Evolutionary conservation across 2,888 invertebrate species (phyloP).

Genomic region (Lepidocyrtinus sp.): DNA sequence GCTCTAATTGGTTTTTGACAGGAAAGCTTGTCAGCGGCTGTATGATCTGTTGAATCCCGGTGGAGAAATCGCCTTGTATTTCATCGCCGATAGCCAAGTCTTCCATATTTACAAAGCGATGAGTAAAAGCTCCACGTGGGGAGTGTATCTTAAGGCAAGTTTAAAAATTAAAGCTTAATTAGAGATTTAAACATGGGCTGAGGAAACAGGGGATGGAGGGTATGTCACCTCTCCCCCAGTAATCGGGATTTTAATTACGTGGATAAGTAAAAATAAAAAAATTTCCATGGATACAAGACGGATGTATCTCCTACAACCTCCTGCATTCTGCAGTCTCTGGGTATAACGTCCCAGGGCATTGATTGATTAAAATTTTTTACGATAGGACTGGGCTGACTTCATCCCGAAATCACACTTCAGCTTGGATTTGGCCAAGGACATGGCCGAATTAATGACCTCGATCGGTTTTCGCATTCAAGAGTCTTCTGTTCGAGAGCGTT

Average conservation of each 20-base stretch:
- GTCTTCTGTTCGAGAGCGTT: conserved; percentile 56
- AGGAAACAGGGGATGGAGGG: too few species aligned
- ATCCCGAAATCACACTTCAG: conserved; percentile 69
- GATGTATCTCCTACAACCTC: background rate
- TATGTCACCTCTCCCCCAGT: too few species aligned
- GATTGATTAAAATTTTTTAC: conserved; percentile 31
- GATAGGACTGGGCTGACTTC: conserved; percentile 67
- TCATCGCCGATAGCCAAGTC: conserved; percentile 65
- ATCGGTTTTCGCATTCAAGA: conserved; percentile 66
- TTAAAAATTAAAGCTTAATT: too few species aligned
- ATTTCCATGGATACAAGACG: background rate
- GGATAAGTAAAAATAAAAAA: background rate
- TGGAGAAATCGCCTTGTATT: conserved; percentile 69
- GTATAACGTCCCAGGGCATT: too few species aligned
- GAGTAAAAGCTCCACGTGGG: conserved; percentile 66
- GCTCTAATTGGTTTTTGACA: conserved; percentile 46
- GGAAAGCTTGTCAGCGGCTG: conserved; percentile 64
- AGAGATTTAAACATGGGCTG: too few species aligned
- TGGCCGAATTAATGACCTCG: conserved; percentile 59
- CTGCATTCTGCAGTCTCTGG: background rate
- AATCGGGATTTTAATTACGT: too few species aligned
- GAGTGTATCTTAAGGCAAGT: conserved; percentile 64
- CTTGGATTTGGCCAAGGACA: conserved; percentile 65
- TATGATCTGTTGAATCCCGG: conserved; percentile 60
- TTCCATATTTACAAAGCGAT: conserved; percentile 68